Conservation (phyloP, 2,113 vertebrate species). For the Tauraco erythrolophus region DNA sequence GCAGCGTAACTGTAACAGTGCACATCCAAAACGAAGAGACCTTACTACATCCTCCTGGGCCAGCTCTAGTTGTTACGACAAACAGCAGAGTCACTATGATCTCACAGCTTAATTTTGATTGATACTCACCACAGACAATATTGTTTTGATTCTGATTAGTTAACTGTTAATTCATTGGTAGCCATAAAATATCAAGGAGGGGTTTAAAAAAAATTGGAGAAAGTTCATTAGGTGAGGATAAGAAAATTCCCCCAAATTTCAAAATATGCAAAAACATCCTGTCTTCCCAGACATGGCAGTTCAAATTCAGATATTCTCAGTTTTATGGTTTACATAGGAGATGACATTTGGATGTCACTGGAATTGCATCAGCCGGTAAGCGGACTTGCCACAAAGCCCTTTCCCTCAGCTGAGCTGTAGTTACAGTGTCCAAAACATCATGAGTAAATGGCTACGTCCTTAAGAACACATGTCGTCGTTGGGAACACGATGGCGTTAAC, state of each 20-base stretch:
- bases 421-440: conserved; percentile 61
- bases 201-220: background rate
- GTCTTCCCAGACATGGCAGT: background rate
- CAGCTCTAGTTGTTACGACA: background rate
- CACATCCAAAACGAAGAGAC: background rate
- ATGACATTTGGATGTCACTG: background rate
- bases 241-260: background rate
- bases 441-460: background rate
- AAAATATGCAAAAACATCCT: conserved; percentile 12
- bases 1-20: background rate
- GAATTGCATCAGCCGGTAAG: conserved; percentile 47
- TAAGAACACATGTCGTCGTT: background rate
- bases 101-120: background rate
- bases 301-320: background rate
- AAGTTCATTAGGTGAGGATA: background rate
- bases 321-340: conserved; percentile 17
- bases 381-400: background rate
- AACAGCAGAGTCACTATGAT: background rate
- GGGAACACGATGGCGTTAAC: background rate
- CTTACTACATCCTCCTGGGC: background rate
- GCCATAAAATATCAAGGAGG: background rate
- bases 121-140: background rate
- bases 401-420: conserved; percentile 18
- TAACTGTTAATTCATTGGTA: background rate
- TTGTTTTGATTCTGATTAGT: background rate